phyloP scores from a whole-genome alignment of 2,113 vertebrate genomes.

The Cinclus mexicanus region DNA sequence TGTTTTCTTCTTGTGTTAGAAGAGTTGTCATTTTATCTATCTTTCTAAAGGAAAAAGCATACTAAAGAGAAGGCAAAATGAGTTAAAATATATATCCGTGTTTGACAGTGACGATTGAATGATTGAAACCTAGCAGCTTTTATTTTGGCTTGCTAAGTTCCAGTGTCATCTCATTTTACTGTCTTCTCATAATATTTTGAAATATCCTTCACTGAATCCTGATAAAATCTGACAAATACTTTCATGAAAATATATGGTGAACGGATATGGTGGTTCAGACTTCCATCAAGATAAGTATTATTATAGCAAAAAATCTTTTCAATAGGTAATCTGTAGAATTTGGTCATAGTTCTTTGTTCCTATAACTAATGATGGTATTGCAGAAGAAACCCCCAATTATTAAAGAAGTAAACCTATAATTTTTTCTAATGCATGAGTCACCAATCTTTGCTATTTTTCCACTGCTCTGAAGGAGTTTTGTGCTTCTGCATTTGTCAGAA shows the following conservation, averaged over 20 bases:
- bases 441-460: neutral
- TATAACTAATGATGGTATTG: neutral
- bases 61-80: neutral
- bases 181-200: neutral
- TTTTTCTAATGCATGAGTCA: neutral
- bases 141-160: neutral
- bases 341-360: neutral
- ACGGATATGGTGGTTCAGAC: neutral
- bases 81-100: neutral
- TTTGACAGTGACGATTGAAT: neutral
- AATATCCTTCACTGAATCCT: neutral
- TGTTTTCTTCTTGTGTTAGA: neutral
- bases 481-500: neutral
- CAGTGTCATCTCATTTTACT: neutral
- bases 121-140: neutral
- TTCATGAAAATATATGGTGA: neutral
- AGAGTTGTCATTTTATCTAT: neutral
- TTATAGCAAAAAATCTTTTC: neutral
- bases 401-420: neutral
- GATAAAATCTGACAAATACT: neutral
- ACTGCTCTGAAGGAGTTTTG: neutral
- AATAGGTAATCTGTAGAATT: neutral
- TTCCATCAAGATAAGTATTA: neutral
- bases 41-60: neutral
- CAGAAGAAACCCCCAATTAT: neutral